A percentile compares a stretch with the other conserved stretches of the same genome.
phyloP scores from a whole-genome alignment of 2,888 invertebrate species.

The Chydorus sphaericus region DNA sequence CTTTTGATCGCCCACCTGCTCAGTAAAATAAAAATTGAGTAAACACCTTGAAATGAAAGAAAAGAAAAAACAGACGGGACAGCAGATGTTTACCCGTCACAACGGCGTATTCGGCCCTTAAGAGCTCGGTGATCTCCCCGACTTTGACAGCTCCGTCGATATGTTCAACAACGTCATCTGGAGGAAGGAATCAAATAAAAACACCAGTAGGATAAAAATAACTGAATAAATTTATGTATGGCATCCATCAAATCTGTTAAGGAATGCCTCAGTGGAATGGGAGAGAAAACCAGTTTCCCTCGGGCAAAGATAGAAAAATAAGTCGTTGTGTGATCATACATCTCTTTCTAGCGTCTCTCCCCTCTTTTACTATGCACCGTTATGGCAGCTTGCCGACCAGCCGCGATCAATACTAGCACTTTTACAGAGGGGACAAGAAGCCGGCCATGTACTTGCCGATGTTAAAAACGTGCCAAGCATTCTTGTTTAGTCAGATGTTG shows the following conservation, averaged over 20 bases:
- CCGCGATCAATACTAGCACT: not conserved
- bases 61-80: not conserved
- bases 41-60: not conserved
- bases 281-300: not conserved
- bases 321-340: not conserved
- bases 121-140: constrained; percentile 67
- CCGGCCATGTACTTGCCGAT: too few species aligned
- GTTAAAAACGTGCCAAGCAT: too few species aligned
- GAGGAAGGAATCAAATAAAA: constrained; percentile 18
- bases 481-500: too few species aligned
- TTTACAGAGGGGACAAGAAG: not conserved
- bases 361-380: not conserved
- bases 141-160: constrained; percentile 42
- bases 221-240: not conserved
- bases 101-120: constrained; percentile 76
- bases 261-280: not conserved
- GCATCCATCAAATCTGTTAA: not conserved
- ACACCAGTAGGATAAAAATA: not conserved
- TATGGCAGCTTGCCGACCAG: not conserved
- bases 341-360: not conserved
- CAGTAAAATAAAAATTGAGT: constrained; percentile 16
- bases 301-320: not conserved
- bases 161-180: constrained; percentile 32
- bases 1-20: constrained; percentile 72
- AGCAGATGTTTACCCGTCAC: constrained; percentile 47